Conservation (phyloP, 2,113 vertebrate genomes). For the Cranoglanis bouderius region DNA sequence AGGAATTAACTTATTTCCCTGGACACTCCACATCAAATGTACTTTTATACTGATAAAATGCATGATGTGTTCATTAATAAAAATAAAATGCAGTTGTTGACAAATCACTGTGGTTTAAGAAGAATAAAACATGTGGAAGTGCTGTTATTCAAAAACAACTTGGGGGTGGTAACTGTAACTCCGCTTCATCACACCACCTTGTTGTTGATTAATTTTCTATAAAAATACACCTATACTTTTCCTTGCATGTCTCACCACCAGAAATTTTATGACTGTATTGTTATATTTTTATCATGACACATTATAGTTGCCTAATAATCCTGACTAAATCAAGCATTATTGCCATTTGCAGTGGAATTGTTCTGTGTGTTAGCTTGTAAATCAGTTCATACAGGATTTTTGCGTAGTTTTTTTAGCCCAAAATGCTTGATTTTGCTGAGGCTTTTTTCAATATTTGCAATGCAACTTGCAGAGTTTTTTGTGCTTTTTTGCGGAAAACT, state of each 20-base stretch:
- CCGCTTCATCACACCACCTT: neutral
- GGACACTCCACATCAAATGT: neutral
- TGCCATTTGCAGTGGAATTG: neutral
- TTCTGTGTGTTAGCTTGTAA: neutral
- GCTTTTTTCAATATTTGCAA: too few relatives aligned
- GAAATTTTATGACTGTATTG: neutral
- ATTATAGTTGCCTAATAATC: neutral
- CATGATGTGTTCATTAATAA: neutral
- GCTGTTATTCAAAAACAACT: neutral
- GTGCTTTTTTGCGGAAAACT: too few relatives aligned
- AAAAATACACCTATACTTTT: neutral
- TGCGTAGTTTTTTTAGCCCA: too few relatives aligned
- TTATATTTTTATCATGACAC: neutral
- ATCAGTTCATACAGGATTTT: too few relatives aligned
- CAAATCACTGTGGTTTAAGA: neutral
- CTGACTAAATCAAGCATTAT: neutral
- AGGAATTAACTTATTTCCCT: neutral
- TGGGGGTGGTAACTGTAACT: neutral
- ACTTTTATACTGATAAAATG: neutral
- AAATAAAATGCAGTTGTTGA: too few relatives aligned
- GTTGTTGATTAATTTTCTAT: neutral
- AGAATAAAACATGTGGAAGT: neutral
- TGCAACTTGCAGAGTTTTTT: too few relatives aligned
- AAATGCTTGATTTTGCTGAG: too few relatives aligned
- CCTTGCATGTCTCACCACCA: neutral